phyloP scores from a whole-genome alignment of 2,888 invertebrate species.

The Julus scandinavius region DNA sequence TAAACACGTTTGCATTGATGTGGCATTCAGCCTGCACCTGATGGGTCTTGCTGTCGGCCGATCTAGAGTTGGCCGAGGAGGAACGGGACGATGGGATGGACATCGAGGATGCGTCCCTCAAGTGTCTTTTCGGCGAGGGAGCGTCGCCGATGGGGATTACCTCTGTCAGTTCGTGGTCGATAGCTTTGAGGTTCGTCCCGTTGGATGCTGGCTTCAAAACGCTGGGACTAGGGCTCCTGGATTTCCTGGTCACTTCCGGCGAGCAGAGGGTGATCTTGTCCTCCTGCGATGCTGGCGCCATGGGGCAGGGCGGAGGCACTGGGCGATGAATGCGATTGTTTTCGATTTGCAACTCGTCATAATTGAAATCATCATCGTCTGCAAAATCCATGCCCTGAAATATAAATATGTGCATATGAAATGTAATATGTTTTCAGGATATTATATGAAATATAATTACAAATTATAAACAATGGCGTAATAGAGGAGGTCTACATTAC shows the following conservation, averaged over 20 bases:
- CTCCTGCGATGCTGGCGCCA: not conserved
- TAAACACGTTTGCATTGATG: not conserved
- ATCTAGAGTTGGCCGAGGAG: not conserved
- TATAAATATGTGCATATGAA: too few relatives aligned
- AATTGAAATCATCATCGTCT: not conserved
- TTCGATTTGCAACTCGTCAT: not conserved
- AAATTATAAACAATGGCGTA: too few relatives aligned
- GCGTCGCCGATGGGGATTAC: not conserved
- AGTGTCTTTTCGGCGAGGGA: not conserved
- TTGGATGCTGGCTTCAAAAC: not conserved
- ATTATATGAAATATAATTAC: too few relatives aligned
- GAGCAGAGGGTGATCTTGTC: not conserved
- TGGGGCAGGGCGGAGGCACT: not conserved
- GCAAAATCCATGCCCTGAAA: not conserved
- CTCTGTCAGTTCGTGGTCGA: not conserved
- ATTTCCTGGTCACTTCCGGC: not conserved
- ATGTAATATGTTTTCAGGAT: too few relatives aligned
- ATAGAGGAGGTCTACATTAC: too few relatives aligned
- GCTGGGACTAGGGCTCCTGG: not conserved
- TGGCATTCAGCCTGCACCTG: conserved; percentile 9
- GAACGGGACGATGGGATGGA: not conserved
- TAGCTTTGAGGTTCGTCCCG: not conserved
- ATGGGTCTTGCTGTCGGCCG: not conserved
- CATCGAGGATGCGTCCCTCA: not conserved
- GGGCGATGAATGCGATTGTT: not conserved